Conservation (phyloP, 2,888 invertebrate species). For the Cataglyphis albicans region DNA sequence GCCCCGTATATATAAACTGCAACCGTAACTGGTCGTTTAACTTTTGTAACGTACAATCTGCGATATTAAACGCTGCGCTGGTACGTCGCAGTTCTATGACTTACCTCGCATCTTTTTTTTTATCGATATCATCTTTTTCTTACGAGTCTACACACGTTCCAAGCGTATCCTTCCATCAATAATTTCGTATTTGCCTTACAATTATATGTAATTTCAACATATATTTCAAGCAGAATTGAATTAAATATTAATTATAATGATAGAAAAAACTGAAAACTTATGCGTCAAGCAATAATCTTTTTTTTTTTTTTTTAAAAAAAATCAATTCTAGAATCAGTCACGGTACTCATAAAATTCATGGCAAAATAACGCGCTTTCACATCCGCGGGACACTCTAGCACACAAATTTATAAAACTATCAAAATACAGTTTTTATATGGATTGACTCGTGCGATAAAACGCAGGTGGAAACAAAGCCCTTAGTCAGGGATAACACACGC, state of each 20-base stretch:
- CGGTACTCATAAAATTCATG: not conserved
- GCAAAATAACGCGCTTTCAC: not conserved
- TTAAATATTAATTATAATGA: not conserved
- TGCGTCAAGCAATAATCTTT: not conserved
- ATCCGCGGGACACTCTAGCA: not conserved
- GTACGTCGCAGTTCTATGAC: not conserved
- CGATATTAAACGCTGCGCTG: conserved; percentile 28
- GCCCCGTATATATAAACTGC: conserved; percentile 33
- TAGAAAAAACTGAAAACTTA: not conserved
- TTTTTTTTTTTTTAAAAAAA: not conserved
- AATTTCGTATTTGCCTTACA: not conserved
- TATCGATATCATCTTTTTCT: not conserved
- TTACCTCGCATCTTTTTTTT: conserved; percentile 6
- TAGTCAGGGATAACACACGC: not conserved
- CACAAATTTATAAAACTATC: not conserved
- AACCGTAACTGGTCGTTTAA: conserved; percentile 27
- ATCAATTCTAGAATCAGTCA: not conserved
- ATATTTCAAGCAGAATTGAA: not conserved
- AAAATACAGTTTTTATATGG: not conserved
- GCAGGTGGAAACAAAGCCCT: not conserved
- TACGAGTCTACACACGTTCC: not conserved
- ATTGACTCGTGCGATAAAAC: not conserved
- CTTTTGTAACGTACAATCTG: conserved; percentile 31
- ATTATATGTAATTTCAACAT: not conserved
- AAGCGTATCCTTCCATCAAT: not conserved